phyloP scores from a whole-genome alignment of 1,140 invertebrate species.

The Drosophila mayri region DNA sequence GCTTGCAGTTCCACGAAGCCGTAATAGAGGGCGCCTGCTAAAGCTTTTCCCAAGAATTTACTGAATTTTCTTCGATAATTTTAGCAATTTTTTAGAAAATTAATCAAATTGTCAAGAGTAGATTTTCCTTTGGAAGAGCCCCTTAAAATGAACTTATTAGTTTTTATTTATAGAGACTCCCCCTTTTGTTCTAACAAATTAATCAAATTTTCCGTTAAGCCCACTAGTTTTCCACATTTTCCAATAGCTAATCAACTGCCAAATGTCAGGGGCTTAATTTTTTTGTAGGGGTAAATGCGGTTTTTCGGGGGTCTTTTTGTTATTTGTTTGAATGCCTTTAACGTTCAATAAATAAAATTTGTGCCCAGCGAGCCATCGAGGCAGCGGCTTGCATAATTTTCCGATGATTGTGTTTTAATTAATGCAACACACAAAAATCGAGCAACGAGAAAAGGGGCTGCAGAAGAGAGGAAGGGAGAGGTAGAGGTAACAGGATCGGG shows the following conservation, averaged over 20 bases:
- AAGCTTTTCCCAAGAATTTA: neutral
- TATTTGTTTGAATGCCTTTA: constrained; percentile 62
- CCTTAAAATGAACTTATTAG: too few species aligned
- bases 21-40: neutral
- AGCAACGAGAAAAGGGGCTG: neutral
- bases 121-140: too few species aligned
- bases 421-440: constrained; percentile 64
- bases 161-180: neutral
- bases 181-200: neutral
- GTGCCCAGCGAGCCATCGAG: constrained; percentile 33
- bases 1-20: neutral
- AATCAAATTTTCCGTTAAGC: neutral
- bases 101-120: neutral
- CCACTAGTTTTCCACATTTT: constrained; percentile 9
- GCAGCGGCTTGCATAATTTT: constrained; percentile 70
- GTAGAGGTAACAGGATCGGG: constrained; percentile 18
- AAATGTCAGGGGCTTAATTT: constrained; percentile 24
- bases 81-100: neutral
- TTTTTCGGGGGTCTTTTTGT: constrained; percentile 8
- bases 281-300: neutral
- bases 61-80: neutral
- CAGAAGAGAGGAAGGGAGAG: neutral
- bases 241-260: constrained; percentile 59
- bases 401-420: constrained; percentile 77
- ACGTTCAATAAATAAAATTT: constrained; percentile 70